Base-by-base conservation (phyloP, 2,888 invertebrate genomes). In the Xestia c-nigrum region DNA sequence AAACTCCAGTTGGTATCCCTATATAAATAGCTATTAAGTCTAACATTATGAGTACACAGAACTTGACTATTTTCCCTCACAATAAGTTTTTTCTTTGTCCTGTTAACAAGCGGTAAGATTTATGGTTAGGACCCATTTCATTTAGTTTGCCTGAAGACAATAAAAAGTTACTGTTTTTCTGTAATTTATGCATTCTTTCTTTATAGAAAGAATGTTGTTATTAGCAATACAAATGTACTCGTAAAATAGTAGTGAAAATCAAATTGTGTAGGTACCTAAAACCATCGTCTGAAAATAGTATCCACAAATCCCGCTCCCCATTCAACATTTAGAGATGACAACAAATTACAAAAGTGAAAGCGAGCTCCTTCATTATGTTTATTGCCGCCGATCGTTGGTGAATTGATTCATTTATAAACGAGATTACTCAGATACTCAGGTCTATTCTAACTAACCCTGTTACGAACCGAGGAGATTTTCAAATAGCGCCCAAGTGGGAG, bases 381-480 rank as follows among this genome's bases (percentile, higher is more conserved):
- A 88, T 88, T 87, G 92, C 89, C 87, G 88, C 89, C 89, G 72
- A 86, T 81, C 76, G 91, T 89, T 90, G 92, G 90, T 91, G 91
- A 92, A 93, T 92, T 92, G 91, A 92, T 94, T 92, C 91, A 91
- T 92, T 92, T 92, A 91, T 89, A 92, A 91, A 90, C 87, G 87
- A 90, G 90, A 91, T 90, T 90, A 90, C 89, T 89, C 87, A 87
- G 89, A 78, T 86, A 90, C 89, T 89, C 87, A 87, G 89, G 80
- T 86, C 78, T 91, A 90, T 91, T 90, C 87, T 89, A 91, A 86
- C 86, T 85, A 89, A 92, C 90, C 91, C 89, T 90, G 90, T 90
- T 89, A 91, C 88, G 88, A 90, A 89, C 90, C 84, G 88, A 88
- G 89, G 89, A 91, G 91, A 92, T 93, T 93, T 93, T 89, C 90